A percentile compares a stretch with the other conserved stretches of the same genome.
Evolutionary conservation across 2,888 invertebrate genomes (phyloP).

Genomic region (Autographa pulchrina): DNA sequence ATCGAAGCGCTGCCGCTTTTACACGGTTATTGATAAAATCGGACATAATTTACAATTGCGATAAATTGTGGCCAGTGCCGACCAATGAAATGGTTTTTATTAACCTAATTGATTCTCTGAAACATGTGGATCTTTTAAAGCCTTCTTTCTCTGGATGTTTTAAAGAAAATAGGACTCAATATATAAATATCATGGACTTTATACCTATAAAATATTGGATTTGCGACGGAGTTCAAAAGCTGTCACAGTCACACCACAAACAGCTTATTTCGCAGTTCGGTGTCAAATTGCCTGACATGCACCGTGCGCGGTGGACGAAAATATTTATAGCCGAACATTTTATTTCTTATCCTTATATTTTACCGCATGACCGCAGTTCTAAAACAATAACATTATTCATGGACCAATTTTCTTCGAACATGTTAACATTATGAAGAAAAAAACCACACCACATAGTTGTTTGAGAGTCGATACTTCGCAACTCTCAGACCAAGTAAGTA

Average conservation of each 20-base stretch:
- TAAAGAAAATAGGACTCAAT: background rate
- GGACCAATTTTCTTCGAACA: too few species aligned
- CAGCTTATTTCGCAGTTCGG: slow-evolving; percentile 24
- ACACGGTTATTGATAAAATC: background rate
- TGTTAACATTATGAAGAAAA: too few species aligned
- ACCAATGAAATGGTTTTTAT: background rate
- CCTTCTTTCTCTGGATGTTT: too few species aligned
- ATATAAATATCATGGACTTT: background rate
- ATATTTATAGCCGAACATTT: slow-evolving; percentile 24
- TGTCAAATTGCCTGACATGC: slow-evolving; percentile 2
- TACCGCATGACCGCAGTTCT: too few species aligned
- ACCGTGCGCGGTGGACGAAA: background rate
- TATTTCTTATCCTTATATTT: slow-evolving; percentile 1
- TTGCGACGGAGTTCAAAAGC: slow-evolving; percentile 19
- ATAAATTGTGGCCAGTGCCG: background rate
- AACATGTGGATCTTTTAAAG: too few species aligned
- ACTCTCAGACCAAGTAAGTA: too few species aligned
- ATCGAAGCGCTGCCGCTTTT: background rate
- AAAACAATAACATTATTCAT: too few species aligned
- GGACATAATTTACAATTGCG: background rate
- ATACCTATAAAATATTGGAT: background rate
- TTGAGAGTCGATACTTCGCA: too few species aligned
- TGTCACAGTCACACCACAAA: slow-evolving; percentile 23
- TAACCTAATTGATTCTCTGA: background rate
- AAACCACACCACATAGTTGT: too few species aligned